Evolutionary conservation across 1,140 invertebrate species (phyloP).

Genomic region (Aphaenogaster floridana): DNA sequence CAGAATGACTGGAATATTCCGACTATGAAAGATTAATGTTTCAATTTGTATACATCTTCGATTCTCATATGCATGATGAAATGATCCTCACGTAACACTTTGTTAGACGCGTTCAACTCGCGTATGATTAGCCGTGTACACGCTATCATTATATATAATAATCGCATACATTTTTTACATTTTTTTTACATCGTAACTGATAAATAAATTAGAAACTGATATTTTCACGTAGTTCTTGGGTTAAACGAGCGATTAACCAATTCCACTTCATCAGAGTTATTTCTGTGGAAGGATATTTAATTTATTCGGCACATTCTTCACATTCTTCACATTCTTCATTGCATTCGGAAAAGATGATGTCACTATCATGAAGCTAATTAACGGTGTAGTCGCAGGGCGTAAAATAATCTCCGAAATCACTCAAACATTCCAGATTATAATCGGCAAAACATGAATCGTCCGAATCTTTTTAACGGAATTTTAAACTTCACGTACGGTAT

Average conservation of each 20-base stretch:
- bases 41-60: background rate
- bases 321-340: background rate
- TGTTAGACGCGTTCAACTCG: background rate
- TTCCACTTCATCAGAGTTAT: background rate
- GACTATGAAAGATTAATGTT: background rate
- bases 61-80: background rate
- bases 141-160: background rate
- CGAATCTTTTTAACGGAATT: background rate
- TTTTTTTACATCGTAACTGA: background rate
- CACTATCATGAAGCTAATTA: background rate
- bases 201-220: slow-evolving; percentile 5
- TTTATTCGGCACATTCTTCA: background rate
- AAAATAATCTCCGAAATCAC: background rate
- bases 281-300: background rate
- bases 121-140: background rate
- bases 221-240: background rate
- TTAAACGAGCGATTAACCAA: background rate
- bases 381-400: background rate
- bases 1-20: background rate
- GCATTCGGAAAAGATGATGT: background rate
- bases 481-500: background rate
- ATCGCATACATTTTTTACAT: background rate
- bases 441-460: background rate
- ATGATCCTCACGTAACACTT: background rate
- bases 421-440: background rate